phyloP scores from a whole-genome alignment of 2,113 vertebrate genomes.

The Corythoichthys haematopterus region DNA sequence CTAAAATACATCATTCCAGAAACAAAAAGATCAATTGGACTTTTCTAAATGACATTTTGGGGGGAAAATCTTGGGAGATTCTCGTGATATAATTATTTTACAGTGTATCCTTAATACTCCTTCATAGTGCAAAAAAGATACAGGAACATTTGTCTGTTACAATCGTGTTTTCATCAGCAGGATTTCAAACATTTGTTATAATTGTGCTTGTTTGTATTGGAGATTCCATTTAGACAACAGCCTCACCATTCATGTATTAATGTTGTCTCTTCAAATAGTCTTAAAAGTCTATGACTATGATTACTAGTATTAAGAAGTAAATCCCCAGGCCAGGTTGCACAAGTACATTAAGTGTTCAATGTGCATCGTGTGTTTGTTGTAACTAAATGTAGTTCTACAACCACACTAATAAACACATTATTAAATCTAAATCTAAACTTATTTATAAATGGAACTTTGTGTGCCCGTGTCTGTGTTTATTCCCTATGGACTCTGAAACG shows the following conservation, averaged over 20 bases:
- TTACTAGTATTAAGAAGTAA: constrained; percentile 46
- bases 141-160: constrained; percentile 20
- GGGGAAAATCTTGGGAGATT: neutral
- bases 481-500: too few relatives aligned
- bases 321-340: constrained; percentile 37
- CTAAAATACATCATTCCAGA: neutral
- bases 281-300: constrained; percentile 37
- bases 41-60: neutral
- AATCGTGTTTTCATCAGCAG: constrained; percentile 20
- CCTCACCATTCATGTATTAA: constrained; percentile 28
- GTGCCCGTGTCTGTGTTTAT: too few relatives aligned
- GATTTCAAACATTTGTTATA: neutral
- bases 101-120: neutral
- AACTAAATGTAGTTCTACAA: neutral
- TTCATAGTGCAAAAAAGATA: constrained; percentile 3
- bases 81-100: neutral
- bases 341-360: constrained; percentile 13
- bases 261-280: constrained; percentile 36
- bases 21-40: neutral
- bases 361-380: neutral
- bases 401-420: neutral
- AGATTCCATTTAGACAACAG: constrained; percentile 31
- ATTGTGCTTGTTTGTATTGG: constrained; percentile 10
- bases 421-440: neutral
- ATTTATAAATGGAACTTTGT: neutral